Evolutionary conservation across 2,113 vertebrate species (phyloP).

Genomic region (Puffinus mauretanicus): DNA sequence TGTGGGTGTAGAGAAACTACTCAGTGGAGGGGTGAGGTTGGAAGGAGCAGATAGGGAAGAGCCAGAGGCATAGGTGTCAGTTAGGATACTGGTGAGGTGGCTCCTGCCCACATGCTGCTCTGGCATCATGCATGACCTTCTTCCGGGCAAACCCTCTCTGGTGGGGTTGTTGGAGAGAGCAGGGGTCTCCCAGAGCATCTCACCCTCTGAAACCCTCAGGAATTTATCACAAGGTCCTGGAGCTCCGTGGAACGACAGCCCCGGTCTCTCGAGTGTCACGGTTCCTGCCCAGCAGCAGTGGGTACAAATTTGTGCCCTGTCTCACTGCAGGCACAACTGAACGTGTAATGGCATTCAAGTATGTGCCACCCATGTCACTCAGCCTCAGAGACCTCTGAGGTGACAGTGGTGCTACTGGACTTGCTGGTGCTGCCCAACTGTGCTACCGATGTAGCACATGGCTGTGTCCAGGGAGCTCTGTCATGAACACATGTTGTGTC

Average conservation of each 20-base stretch:
- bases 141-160: background rate
- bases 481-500: background rate
- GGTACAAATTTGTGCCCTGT: background rate
- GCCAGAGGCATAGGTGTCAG: background rate
- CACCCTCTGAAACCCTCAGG: background rate
- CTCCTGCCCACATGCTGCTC: background rate
- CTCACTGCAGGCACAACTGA: background rate
- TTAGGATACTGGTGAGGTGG: background rate
- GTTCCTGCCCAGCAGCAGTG: background rate
- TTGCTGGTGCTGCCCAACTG: background rate
- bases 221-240: background rate
- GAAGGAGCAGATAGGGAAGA: background rate
- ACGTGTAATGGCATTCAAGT: background rate
- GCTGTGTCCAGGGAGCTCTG: background rate
- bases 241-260: background rate
- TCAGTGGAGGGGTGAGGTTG: background rate
- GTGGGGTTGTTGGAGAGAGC: background rate
- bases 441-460: background rate
- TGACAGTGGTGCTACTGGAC: background rate
- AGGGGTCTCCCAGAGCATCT: background rate
- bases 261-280: background rate
- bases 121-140: background rate
- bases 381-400: background rate
- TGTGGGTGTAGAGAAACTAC: conserved; percentile 41
- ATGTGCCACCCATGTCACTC: background rate